Evolutionary conservation across 2,113 vertebrate species (phyloP).

Genomic region (Dicerorhinus sumatrensis): DNA sequence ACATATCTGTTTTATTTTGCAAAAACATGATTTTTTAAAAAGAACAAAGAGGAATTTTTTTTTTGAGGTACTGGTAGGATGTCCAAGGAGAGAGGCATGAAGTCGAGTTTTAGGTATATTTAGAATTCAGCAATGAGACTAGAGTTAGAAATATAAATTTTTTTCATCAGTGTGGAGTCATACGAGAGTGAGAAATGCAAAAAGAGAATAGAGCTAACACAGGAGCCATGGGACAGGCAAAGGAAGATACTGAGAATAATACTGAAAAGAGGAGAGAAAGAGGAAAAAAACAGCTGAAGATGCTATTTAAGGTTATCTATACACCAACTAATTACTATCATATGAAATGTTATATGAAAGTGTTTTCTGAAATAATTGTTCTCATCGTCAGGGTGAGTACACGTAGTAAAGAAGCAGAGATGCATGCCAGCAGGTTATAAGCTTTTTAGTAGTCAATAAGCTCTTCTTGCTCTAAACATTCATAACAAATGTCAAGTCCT

Average conservation of each 20-base stretch:
- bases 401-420: background rate
- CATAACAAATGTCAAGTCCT: background rate
- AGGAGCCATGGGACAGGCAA: background rate
- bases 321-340: background rate
- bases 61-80: background rate
- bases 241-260: background rate
- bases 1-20: background rate
- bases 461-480: background rate
- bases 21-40: background rate
- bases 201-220: background rate
- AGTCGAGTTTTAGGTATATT: background rate
- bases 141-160: background rate
- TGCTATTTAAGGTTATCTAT: background rate
- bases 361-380: background rate
- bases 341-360: background rate
- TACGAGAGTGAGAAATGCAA: background rate
- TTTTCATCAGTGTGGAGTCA: background rate
- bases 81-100: background rate
- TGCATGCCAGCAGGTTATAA: background rate
- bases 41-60: background rate
- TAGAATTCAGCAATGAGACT: background rate
- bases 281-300: background rate
- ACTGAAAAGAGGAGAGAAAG: background rate
- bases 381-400: background rate
- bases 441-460: background rate